Evolutionary conservation across 1,140 invertebrate genomes (phyloP).

Genomic region (Ceratoteleas bidentatus): DNA sequence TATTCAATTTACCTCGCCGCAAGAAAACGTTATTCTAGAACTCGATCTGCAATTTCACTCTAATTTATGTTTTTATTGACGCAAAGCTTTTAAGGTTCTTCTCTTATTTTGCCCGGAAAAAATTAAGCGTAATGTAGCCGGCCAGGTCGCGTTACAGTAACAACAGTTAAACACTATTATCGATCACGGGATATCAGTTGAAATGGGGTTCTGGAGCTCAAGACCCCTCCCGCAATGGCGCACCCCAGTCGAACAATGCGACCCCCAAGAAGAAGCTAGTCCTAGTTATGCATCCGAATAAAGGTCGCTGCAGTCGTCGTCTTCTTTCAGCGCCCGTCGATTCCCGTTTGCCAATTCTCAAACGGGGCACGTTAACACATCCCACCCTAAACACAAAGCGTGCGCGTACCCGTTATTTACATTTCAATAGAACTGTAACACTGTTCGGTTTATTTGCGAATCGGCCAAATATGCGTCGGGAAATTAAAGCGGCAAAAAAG

Average conservation of each 20-base stretch:
- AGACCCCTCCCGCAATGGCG: constrained; percentile 66
- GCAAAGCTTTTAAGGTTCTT: too few species aligned
- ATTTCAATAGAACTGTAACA: constrained; percentile 46
- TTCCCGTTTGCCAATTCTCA: constrained; percentile 45
- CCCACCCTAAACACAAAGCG: constrained; percentile 44
- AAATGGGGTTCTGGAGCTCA: constrained; percentile 69
- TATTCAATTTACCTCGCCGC: too few species aligned
- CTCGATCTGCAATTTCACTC: too few species aligned
- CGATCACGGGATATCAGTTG: constrained; percentile 76
- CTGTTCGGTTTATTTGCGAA: not conserved
- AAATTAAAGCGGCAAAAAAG: constrained; percentile 1
- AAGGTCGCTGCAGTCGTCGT: constrained; percentile 41
- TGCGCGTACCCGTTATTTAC: constrained; percentile 43
- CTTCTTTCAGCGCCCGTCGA: constrained; percentile 30
- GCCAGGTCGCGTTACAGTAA: constrained; percentile 65
- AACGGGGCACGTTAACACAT: constrained; percentile 54
- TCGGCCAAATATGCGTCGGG: not conserved
- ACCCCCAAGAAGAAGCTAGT: constrained; percentile 63
- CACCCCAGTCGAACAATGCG: constrained; percentile 74
- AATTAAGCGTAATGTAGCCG: constrained; percentile 1
- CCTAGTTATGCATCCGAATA: constrained; percentile 69
- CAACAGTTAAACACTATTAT: constrained; percentile 71
- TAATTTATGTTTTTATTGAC: too few species aligned
- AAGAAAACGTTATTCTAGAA: too few species aligned
- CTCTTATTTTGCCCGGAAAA: too few species aligned